These are phyloP conservation scores for Drosophila formosana DNA, from an alignment of 2,888 invertebrate genomes.

Conservation along the genomic window DNA sequence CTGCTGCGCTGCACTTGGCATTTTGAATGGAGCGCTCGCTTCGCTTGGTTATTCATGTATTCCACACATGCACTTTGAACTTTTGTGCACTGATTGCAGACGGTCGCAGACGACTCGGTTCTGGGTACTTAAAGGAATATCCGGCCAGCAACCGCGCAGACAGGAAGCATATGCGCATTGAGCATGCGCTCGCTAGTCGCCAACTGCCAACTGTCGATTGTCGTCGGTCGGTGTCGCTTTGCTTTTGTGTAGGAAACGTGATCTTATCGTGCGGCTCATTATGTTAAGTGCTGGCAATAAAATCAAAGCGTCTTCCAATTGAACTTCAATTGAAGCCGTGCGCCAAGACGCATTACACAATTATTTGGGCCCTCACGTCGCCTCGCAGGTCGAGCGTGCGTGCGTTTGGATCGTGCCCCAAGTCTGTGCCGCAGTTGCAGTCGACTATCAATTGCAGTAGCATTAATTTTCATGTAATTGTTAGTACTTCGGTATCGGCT, in stretches of 20 bases:
- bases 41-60: conserved; percentile 48
- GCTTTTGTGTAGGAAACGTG: conserved; percentile 64
- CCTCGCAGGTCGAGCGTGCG: conserved; percentile 23
- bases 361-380: conserved; percentile 56
- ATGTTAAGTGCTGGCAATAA: conserved; percentile 80
- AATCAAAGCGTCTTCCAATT: conserved; percentile 72
- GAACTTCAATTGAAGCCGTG: conserved; percentile 79
- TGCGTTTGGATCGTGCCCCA: conserved; percentile 61
- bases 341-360: conserved; percentile 16
- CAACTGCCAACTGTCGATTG: conserved; percentile 54
- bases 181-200: conserved; percentile 64
- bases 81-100: conserved; percentile 67
- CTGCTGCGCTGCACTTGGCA: conserved; percentile 44
- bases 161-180: conserved; percentile 72
- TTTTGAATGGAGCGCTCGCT: conserved; percentile 38
- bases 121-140: conserved; percentile 72
- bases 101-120: conserved; percentile 40
- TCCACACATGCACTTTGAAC: conserved; percentile 71
- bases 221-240: conserved; percentile 9
- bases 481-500: conserved; percentile 25
- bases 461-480: conserved; percentile 61
- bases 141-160: conserved; percentile 57
- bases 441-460: conserved; percentile 20
- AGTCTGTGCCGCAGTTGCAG: background rate
- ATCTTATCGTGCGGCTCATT: conserved; percentile 76